These are phyloP conservation scores for Enteromius fasciolatus DNA, from an alignment of 2,797 vertebrate genomes.

Conservation along the genomic window DNA sequence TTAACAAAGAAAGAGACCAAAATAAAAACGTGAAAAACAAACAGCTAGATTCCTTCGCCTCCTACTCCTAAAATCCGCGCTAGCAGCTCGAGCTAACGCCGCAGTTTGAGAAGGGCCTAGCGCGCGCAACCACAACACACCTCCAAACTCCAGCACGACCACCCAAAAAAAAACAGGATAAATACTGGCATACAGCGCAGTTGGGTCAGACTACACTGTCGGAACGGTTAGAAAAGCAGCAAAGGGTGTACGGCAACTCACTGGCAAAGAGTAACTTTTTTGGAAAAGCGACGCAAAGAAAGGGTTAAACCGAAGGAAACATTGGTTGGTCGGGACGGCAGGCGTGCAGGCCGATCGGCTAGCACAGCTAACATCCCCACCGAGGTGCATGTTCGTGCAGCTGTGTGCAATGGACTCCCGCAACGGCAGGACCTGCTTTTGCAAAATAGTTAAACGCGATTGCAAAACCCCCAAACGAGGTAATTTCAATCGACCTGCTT, in stretches of 20 bases:
- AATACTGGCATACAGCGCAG: background rate
- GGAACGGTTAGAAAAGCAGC: background rate
- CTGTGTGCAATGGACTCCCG: constrained; percentile 52
- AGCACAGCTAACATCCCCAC: constrained; percentile 63
- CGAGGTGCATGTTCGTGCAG: constrained; percentile 52
- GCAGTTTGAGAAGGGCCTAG: constrained; percentile 50
- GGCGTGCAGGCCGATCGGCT: constrained; percentile 68
- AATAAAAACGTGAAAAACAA: background rate
- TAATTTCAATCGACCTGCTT: background rate
- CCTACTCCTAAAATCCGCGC: constrained; percentile 1
- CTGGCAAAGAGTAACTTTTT: constrained; percentile 28
- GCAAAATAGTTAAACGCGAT: background rate
- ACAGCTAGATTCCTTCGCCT: constrained; percentile 28
- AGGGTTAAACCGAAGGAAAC: constrained; percentile 72
- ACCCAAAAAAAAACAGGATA: constrained; percentile 16
- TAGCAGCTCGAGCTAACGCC: constrained; percentile 38
- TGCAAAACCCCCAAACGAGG: background rate
- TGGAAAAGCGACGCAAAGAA: constrained; percentile 59
- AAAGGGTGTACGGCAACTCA: constrained; percentile 3
- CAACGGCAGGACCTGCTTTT: constrained; percentile 41
- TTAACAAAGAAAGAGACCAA: background rate
- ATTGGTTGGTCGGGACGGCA: constrained; percentile 60
- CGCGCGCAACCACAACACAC: constrained; percentile 31
- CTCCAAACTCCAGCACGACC: constrained; percentile 39
- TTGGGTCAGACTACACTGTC: background rate